Evolutionary conservation across 2,113 vertebrate species (phyloP).

Genomic region (Chauna torquata): DNA sequence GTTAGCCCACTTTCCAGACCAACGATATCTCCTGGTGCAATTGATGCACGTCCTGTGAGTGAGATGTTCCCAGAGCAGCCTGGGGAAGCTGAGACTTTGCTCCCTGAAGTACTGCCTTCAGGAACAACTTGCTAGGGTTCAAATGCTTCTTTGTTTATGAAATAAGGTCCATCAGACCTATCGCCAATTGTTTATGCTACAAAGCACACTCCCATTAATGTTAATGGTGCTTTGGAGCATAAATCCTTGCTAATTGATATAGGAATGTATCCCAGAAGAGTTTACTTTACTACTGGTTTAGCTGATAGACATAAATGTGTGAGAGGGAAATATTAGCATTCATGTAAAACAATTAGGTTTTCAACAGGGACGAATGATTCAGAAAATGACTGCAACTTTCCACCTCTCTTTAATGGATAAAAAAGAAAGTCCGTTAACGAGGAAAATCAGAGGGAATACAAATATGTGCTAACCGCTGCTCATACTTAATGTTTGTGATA

Average conservation of each 20-base stretch:
- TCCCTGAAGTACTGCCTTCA: not conserved
- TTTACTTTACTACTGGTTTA: conserved; percentile 67
- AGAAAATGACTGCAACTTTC: conserved; percentile 58
- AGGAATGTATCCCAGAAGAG: conserved; percentile 62
- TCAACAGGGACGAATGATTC: conserved; percentile 62
- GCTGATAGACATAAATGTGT: conserved; percentile 64
- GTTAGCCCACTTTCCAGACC: not conserved
- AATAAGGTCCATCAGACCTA: conserved; percentile 58
- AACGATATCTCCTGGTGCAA: not conserved
- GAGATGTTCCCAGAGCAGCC: not conserved
- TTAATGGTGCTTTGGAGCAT: conserved; percentile 65
- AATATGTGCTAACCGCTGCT: not conserved
- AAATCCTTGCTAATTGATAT: conserved; percentile 69
- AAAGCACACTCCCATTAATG: conserved; percentile 58
- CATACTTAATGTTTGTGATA: not conserved
- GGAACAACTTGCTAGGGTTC: not conserved
- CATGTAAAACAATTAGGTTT: conserved; percentile 66
- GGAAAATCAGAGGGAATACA: conserved; percentile 53
- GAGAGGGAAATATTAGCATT: conserved; percentile 63
- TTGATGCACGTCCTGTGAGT: not conserved
- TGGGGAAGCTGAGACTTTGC: not conserved
- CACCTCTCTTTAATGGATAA: conserved; percentile 20
- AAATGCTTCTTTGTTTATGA: conserved; percentile 38
- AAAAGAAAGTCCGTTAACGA: conserved; percentile 4
- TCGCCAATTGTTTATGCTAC: conserved; percentile 51